Conservation (phyloP, 64 coral and sea anemone species). For the Porites lutea region DNA sequence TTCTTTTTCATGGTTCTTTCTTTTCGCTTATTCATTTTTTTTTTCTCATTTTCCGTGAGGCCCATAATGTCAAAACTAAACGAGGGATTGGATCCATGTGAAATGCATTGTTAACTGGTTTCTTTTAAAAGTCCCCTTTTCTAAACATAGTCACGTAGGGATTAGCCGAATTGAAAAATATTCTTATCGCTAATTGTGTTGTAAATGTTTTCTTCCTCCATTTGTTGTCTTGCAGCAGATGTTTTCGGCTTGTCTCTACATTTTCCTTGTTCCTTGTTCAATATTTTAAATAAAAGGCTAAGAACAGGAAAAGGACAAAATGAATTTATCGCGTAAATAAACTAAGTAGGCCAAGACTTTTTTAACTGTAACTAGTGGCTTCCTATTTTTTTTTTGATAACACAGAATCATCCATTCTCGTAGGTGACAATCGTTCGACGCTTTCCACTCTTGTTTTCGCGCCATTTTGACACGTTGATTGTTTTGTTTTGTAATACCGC, state of each 20-base stretch:
- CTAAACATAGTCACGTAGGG: background rate
- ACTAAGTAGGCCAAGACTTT: background rate
- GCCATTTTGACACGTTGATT: conserved; percentile 53
- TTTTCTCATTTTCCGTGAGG: background rate
- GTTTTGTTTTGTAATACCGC: conserved; percentile 13
- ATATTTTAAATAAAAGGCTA: background rate
- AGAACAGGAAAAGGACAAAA: conserved; percentile 1
- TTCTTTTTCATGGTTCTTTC: no score
- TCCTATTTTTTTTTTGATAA: background rate
- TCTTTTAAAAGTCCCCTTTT: background rate
- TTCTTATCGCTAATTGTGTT: conserved; percentile 8
- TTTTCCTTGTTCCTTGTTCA: conserved; percentile 42
- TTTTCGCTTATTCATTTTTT: background rate
- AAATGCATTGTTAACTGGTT: background rate
- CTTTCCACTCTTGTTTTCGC: conserved; percentile 25
- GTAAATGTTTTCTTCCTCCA: conserved; percentile 27
- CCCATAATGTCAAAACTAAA: background rate
- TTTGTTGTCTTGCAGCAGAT: conserved; percentile 27
- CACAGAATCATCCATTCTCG: background rate
- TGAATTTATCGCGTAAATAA: background rate
- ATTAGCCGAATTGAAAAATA: background rate
- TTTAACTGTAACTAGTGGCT: background rate
- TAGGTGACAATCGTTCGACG: background rate
- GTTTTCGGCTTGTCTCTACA: conserved; percentile 21
- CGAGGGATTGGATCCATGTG: background rate